Conservation (phyloP, 1,140 invertebrate genomes). For the Calephelis nemesis region DNA sequence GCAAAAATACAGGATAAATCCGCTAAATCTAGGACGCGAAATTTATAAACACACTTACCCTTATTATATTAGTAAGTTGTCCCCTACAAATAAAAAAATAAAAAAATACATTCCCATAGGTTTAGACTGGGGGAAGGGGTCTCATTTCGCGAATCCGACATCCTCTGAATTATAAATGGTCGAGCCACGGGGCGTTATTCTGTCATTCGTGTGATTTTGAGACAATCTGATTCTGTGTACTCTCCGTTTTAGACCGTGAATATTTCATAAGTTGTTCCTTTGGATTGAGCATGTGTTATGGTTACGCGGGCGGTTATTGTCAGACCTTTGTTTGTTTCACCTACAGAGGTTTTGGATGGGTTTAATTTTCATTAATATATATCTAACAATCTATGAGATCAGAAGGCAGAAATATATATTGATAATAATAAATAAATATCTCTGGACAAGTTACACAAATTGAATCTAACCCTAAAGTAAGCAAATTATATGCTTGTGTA, state of each 20-base stretch:
- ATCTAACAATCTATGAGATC: no score
- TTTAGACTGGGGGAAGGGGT: conserved; percentile 42
- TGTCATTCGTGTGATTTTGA: conserved; percentile 72
- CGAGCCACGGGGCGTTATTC: conserved; percentile 47
- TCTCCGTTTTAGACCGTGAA: conserved; percentile 70
- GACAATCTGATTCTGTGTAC: conserved; percentile 77
- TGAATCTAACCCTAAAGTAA: no score
- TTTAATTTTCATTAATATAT: no score
- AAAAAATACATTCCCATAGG: conserved; percentile 27
- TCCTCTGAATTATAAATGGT: conserved; percentile 71
- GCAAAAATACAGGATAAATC: background rate
- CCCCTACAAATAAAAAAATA: background rate
- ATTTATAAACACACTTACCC: background rate
- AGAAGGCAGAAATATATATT: no score
- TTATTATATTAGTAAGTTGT: background rate
- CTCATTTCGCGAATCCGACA: conserved; percentile 36
- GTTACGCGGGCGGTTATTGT: conserved; percentile 46
- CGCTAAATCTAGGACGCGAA: background rate
- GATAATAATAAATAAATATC: no score
- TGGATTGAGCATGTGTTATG: conserved; percentile 55
- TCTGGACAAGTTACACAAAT: no score
- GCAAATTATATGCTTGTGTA: no score
- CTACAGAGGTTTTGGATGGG: no score
- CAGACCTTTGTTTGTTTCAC: conserved; percentile 38
- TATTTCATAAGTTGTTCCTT: conserved; percentile 63